Conservation (phyloP, 92 coral and sea anemone species). For the Epizoanthus fatuus region DNA sequence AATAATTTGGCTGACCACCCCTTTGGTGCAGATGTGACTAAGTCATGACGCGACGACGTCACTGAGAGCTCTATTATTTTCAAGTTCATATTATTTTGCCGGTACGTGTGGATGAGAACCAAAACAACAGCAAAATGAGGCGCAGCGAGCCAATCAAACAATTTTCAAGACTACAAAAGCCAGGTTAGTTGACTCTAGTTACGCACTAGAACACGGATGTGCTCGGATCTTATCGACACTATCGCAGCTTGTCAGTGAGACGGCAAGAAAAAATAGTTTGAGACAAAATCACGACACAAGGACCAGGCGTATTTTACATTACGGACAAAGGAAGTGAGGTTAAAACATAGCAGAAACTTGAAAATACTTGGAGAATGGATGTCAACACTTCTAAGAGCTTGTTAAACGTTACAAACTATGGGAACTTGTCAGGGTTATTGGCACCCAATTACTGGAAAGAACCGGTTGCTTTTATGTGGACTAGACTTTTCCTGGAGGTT, state of each 20-base stretch:
- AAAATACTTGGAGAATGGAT: neutral
- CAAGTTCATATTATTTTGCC: neutral
- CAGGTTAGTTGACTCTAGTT: too few species aligned
- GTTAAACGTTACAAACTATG: neutral
- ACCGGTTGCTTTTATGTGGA: neutral
- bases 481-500: constrained; percentile 1
- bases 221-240: too few species aligned
- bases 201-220: too few species aligned
- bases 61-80: too few species aligned
- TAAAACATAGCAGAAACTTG: neutral
- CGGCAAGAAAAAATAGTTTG: too few species aligned
- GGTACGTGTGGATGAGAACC: neutral
- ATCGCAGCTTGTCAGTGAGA: too few species aligned
- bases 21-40: too few species aligned
- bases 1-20: too few species aligned
- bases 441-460: constrained; percentile 15
- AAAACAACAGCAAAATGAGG: neutral
- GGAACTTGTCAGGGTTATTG: neutral
- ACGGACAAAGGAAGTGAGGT: neutral
- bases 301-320: too few species aligned
- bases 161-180: neutral
- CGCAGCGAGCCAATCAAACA: neutral
- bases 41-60: too few species aligned
- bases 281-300: too few species aligned
- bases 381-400: neutral